Percentiles rank a stretch among this genome's conserved stretches.
phyloP scores from a whole-genome alignment of 2,797 vertebrate genomes.

The Myioborus miniatus region DNA sequence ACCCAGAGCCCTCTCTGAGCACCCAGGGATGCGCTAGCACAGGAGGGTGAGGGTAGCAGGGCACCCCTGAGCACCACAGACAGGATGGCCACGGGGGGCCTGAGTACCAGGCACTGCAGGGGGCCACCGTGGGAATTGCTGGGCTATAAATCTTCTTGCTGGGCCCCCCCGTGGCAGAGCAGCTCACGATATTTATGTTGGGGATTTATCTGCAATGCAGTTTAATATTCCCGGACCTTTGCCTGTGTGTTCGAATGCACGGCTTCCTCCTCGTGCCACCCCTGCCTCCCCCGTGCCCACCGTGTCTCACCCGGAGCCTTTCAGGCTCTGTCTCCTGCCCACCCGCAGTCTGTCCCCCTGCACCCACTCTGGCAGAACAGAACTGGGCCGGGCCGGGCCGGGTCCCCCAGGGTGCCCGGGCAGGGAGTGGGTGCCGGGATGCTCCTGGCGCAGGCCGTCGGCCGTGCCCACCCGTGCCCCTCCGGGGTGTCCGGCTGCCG shows the following conservation, averaged over 20 bases:
- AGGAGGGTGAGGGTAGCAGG: accelerated
- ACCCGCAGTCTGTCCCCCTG: neutral
- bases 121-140: neutral
- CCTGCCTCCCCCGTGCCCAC: neutral
- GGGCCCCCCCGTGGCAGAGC: conserved; percentile 57
- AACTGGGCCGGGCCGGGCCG: neutral
- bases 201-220: conserved; percentile 78
- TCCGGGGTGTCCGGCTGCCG: neutral
- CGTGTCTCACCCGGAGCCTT: neutral
- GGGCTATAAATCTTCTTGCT: conserved; percentile 61
- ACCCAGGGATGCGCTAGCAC: neutral
- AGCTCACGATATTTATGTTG: conserved; percentile 65
- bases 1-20: neutral
- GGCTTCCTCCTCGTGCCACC: neutral
- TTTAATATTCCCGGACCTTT: conserved; percentile 62
- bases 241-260: neutral
- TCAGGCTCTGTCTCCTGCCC: neutral
- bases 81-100: accelerated
- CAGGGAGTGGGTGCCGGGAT: neutral
- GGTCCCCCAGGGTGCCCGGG: neutral
- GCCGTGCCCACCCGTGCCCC: neutral
- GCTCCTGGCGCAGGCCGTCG: neutral
- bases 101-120: neutral
- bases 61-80: neutral
- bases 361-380: neutral